Percentiles rank a stretch among this genome's conserved stretches.
Evolutionary conservation across 2,113 vertebrate genomes (phyloP).

Genomic region (Spea bombifrons): DNA sequence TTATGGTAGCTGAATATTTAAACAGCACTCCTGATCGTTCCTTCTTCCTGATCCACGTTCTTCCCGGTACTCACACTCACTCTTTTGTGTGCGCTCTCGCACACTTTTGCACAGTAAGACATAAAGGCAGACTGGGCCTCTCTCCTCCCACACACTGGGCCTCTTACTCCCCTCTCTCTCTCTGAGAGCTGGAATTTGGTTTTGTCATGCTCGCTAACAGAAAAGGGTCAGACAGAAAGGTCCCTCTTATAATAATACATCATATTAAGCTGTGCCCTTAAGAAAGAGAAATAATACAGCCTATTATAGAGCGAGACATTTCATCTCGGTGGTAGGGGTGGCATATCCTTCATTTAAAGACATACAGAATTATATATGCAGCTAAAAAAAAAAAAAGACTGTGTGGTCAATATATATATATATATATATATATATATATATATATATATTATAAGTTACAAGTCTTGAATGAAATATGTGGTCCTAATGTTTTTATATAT

Average conservation of each 20-base stretch:
- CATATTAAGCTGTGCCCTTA: neutral
- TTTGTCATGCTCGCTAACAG: neutral
- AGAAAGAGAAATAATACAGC: neutral
- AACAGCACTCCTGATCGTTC: too few relatives aligned
- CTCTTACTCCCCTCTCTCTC: neutral
- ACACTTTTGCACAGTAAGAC: too few relatives aligned
- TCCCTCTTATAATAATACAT: conserved; percentile 1
- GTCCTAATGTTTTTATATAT: too few relatives aligned
- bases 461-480: too few relatives aligned
- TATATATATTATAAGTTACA: too few relatives aligned
- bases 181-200: neutral
- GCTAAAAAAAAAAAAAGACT: too few relatives aligned
- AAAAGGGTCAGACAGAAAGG: conserved; percentile 2
- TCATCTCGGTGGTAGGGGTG: too few relatives aligned
- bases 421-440: too few relatives aligned
- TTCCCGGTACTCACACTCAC: neutral
- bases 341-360: too few relatives aligned
- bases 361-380: too few relatives aligned
- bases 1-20: neutral
- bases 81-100: too few relatives aligned
- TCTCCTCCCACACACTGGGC: neutral
- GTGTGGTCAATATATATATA: too few relatives aligned
- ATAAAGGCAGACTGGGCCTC: neutral
- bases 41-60: neutral
- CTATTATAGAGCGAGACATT: neutral